Percentiles rank a stretch among this genome's conserved stretches.
Conservation (phyloP, 2,797 vertebrate species). For the Petrocephalus sullivani region DNA sequence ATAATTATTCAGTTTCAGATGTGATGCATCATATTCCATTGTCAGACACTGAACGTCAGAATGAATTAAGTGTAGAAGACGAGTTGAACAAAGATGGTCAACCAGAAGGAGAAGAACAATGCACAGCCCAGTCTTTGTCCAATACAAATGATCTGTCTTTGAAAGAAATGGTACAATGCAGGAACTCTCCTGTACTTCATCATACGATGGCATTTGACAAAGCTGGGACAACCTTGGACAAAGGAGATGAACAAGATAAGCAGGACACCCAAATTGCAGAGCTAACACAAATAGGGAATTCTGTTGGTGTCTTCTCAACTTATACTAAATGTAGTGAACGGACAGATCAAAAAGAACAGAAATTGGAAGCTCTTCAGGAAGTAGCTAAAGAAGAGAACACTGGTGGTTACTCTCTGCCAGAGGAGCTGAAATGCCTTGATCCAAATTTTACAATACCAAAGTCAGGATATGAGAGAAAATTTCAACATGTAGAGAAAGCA, state of each 20-base stretch:
- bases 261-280: constrained; percentile 21
- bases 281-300: constrained; percentile 14
- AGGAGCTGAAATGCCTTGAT: constrained; percentile 1
- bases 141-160: not conserved
- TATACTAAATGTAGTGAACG: not conserved
- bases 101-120: not conserved
- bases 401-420: not conserved
- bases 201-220: not conserved
- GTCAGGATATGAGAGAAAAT: not conserved
- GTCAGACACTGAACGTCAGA: constrained; percentile 3
- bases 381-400: not conserved
- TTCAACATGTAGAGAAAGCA: not conserved
- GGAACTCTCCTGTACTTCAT: not conserved
- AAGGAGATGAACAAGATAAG: constrained; percentile 29
- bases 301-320: constrained; percentile 14
- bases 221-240: not conserved
- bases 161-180: not conserved
- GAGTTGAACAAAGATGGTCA: constrained; percentile 32
- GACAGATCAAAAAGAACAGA: not conserved
- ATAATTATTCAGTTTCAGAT: constrained; percentile 19
- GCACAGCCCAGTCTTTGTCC: not conserved
- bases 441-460: not conserved
- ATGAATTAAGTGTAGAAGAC: constrained; percentile 18
- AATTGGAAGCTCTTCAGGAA: not conserved
- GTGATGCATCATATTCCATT: not conserved